These are phyloP conservation scores for Pica pica DNA, from an alignment of 2,113 vertebrate species.

Conservation along the genomic window DNA sequence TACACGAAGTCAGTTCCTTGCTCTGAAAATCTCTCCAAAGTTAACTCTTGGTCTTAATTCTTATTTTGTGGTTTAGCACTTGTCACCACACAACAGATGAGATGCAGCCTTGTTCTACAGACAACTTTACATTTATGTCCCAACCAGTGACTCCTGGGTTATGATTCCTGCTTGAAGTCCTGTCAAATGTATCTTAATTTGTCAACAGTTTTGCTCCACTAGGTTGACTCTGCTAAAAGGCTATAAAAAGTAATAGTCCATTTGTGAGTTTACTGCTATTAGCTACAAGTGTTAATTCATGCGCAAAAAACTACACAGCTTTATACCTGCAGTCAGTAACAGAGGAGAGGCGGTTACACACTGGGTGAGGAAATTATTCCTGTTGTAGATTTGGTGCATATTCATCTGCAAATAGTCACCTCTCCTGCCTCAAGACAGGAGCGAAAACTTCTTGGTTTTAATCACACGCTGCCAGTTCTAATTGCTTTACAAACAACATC, in stretches of 20 bases:
- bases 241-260: slow-evolving; percentile 68
- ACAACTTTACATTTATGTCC: not conserved
- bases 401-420: not conserved
- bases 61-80: not conserved
- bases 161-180: not conserved
- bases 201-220: slow-evolving; percentile 60
- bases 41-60: not conserved
- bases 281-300: slow-evolving; percentile 55
- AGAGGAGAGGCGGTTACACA: not conserved
- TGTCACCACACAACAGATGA: not conserved
- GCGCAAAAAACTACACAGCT: not conserved
- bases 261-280: slow-evolving; percentile 62
- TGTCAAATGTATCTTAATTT: slow-evolving; percentile 49
- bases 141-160: not conserved
- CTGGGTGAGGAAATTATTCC: not conserved
- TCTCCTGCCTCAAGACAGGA: not conserved
- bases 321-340: not conserved
- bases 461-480: slow-evolving; percentile 13
- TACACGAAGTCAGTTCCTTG: not conserved
- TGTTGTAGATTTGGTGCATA: not conserved
- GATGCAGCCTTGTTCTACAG: not conserved
- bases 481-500: slow-evolving; percentile 32
- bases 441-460: slow-evolving; percentile 27
- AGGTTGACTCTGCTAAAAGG: slow-evolving; percentile 49
- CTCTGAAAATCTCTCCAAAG: not conserved